phyloP scores from a whole-genome alignment of 2,888 invertebrate genomes.

The Drosophila austrosaltans region DNA sequence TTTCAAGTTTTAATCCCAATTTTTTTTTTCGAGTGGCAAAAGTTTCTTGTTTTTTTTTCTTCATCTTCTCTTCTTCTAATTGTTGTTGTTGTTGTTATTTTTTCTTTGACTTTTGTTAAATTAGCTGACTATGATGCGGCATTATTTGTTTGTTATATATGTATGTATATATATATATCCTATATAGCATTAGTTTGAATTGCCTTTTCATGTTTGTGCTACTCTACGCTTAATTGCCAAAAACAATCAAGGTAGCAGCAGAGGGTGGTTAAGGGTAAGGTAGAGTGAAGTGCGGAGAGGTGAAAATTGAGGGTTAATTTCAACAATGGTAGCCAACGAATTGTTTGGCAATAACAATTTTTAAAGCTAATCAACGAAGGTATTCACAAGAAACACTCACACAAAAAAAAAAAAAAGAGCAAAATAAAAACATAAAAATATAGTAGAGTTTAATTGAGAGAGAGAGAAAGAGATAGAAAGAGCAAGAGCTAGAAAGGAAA shows the following conservation, averaged over 20 bases:
- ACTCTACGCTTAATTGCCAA: conserved; percentile 53
- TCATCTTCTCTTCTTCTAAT: background rate
- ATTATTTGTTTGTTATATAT: conserved; percentile 46
- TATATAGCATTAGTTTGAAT: conserved; percentile 25
- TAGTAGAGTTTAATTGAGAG: background rate
- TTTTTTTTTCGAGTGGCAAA: background rate
- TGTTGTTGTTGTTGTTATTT: conserved; percentile 3
- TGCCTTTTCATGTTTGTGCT: conserved; percentile 43
- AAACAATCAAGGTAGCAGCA: conserved; percentile 26
- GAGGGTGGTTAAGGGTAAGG: background rate
- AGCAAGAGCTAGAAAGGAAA: background rate
- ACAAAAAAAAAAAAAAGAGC: background rate
- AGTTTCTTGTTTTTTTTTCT: background rate
- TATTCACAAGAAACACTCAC: conserved; percentile 28
- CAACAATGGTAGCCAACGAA: conserved; percentile 45
- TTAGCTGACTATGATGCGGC: conserved; percentile 55
- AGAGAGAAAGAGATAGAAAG: background rate
- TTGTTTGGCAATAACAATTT: conserved; percentile 43
- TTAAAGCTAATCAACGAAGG: conserved; percentile 45
- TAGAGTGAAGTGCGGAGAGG: background rate
- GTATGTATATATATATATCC: background rate
- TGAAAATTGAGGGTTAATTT: background rate
- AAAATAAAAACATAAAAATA: background rate
- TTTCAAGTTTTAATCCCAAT: conserved; percentile 35
- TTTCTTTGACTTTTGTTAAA: conserved; percentile 33